Percentiles rank a stretch among this genome's conserved stretches.
Evolutionary conservation across 1,140 invertebrate species (phyloP).

Genomic region (Drosophila bocqueti): DNA sequence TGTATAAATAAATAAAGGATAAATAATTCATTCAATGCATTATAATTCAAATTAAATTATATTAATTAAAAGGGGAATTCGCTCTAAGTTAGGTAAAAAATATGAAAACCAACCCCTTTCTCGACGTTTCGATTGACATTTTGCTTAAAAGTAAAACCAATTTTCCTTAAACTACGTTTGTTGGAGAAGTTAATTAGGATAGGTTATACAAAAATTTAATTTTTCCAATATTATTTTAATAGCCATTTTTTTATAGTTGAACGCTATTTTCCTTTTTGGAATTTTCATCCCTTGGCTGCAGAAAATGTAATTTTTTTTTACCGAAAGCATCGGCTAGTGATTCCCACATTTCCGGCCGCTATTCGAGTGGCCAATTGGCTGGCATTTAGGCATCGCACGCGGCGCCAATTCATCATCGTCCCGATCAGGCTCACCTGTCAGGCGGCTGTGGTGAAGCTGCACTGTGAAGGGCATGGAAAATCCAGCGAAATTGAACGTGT

Average conservation of each 20-base stretch:
- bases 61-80: not conserved
- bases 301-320: not conserved
- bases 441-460: constrained; percentile 8
- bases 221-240: no score
- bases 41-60: not conserved
- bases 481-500: constrained; percentile 70
- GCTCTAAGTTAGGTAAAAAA: no score
- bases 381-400: constrained; percentile 40
- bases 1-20: not conserved
- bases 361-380: constrained; percentile 23
- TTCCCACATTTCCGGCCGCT: constrained; percentile 41
- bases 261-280: not conserved
- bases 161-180: no score
- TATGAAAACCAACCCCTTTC: no score
- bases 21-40: not conserved
- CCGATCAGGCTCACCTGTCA: constrained; percentile 64
- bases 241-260: no score
- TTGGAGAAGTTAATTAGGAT: no score
- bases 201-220: no score
- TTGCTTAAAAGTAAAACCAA: no score
- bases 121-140: no score
- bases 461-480: constrained; percentile 68
- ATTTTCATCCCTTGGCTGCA: not conserved
- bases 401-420: constrained; percentile 60
- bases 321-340: not conserved